Conservation (phyloP, 2,797 vertebrate genomes). For the Sciurus vulgaris region DNA sequence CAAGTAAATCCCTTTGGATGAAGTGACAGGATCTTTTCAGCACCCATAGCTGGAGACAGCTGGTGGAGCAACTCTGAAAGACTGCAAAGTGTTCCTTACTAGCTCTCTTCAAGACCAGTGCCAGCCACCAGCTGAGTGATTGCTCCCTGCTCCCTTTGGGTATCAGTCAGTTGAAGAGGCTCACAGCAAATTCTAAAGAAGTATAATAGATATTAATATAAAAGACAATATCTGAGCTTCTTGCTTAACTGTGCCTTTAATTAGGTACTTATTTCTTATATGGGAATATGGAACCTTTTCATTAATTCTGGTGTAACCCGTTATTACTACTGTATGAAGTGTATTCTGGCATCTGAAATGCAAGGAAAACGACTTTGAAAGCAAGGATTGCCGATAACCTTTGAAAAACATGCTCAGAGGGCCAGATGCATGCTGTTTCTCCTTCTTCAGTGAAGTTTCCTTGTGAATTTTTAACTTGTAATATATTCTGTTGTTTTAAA, state of each 20-base stretch:
- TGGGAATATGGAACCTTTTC: constrained; percentile 85
- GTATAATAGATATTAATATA: constrained; percentile 89
- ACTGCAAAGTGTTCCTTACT: constrained; percentile 90
- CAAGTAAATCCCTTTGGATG: constrained; percentile 94
- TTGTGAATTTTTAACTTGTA: constrained; percentile 78
- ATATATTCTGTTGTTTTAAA: constrained; percentile 84
- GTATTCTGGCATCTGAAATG: constrained; percentile 79
- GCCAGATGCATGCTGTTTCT: constrained; percentile 79
- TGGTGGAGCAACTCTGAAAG: constrained; percentile 96
- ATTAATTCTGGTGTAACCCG: constrained; percentile 84
- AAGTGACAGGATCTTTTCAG: constrained; percentile 98
- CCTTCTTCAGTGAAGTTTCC: constrained; percentile 82
- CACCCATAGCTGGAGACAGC: constrained; percentile 96
- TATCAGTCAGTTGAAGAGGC: constrained; percentile 90
- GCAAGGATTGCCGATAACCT: constrained; percentile 79
- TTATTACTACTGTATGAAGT: constrained; percentile 85
- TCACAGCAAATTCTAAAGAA: constrained; percentile 89
- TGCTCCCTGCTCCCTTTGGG: constrained; percentile 90
- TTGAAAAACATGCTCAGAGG: constrained; percentile 79
- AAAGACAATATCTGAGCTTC: constrained; percentile 87
- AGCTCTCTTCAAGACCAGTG: constrained; percentile 91
- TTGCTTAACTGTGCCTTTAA: constrained; percentile 87
- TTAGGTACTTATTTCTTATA: constrained; percentile 87
- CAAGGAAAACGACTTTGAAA: constrained; percentile 84
- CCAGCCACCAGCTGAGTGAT: constrained; percentile 92